Conservation (phyloP, 2,888 invertebrate genomes). For the Diachrysia chrysitis region DNA sequence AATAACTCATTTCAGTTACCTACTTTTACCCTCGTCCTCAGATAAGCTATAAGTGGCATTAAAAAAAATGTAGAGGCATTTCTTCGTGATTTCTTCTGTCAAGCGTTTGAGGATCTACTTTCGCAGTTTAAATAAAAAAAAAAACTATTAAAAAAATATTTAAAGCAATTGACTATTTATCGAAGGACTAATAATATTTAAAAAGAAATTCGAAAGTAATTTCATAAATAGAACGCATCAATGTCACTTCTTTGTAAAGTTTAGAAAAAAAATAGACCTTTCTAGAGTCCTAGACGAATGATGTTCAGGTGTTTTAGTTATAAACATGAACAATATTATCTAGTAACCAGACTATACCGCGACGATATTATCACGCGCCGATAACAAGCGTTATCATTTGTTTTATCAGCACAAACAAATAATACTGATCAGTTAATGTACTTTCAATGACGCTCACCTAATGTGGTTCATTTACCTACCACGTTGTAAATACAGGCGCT, state of each 20-base stretch:
- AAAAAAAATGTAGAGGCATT: neutral
- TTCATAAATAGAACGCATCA: too few relatives aligned
- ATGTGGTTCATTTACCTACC: conserved; percentile 11
- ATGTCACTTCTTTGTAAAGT: too few relatives aligned
- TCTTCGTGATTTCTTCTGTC: neutral
- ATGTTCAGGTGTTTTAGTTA: conserved; percentile 4
- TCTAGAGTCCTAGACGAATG: neutral
- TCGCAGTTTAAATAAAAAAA: too few relatives aligned
- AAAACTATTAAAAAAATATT: too few relatives aligned
- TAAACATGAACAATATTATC: conserved; percentile 18
- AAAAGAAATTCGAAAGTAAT: too few relatives aligned
- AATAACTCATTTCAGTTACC: neutral
- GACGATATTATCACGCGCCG: conserved; percentile 18
- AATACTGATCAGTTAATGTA: conserved; percentile 44
- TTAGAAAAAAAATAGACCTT: neutral
- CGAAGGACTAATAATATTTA: too few relatives aligned
- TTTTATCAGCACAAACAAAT: conserved; percentile 55
- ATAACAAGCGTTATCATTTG: conserved; percentile 52
- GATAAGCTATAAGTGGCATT: neutral
- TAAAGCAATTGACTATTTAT: too few relatives aligned
- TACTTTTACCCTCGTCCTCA: neutral
- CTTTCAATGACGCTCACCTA: conserved; percentile 22
- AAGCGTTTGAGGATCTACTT: too few relatives aligned
- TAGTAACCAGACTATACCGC: conserved; percentile 2
- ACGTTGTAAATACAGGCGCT: conserved; percentile 17